A percentile compares a stretch with the other conserved stretches of the same genome.
phyloP scores from a whole-genome alignment of 2,113 vertebrate species.

The Phoenicopterus ruber region DNA sequence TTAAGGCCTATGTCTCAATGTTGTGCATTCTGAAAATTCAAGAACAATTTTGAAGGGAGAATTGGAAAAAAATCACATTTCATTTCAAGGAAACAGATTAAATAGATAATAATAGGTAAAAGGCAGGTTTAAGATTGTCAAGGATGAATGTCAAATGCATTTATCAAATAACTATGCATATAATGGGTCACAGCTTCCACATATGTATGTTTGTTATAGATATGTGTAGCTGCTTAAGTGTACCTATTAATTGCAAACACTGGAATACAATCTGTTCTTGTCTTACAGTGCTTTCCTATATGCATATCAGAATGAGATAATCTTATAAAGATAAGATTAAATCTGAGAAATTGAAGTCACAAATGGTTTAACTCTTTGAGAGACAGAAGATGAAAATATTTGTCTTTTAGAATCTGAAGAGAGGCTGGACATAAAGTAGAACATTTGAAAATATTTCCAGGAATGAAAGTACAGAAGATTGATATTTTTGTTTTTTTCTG shows the following conservation, averaged over 20 bases:
- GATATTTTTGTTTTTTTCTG: background rate
- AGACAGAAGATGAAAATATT: background rate
- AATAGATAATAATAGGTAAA: background rate
- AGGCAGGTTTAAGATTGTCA: background rate
- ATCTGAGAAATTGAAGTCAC: background rate
- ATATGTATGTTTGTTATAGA: background rate
- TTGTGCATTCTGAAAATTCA: background rate
- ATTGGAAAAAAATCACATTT: background rate
- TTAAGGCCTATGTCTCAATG: conserved; percentile 8
- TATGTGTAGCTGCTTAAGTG: background rate
- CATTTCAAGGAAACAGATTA: background rate
- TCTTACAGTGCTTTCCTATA: background rate
- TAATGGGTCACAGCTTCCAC: background rate
- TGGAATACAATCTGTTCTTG: background rate
- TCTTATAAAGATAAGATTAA: background rate
- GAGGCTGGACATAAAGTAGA: background rate
- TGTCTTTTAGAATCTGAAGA: background rate
- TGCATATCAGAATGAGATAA: background rate
- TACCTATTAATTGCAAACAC: background rate
- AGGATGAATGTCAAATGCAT: background rate
- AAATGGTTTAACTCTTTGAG: background rate
- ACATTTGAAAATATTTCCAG: background rate
- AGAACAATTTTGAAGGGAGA: background rate
- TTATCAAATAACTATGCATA: background rate
- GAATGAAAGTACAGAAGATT: background rate